phyloP scores from a whole-genome alignment of 2,113 vertebrate genomes.

The Phylloscopus trochiloides region DNA sequence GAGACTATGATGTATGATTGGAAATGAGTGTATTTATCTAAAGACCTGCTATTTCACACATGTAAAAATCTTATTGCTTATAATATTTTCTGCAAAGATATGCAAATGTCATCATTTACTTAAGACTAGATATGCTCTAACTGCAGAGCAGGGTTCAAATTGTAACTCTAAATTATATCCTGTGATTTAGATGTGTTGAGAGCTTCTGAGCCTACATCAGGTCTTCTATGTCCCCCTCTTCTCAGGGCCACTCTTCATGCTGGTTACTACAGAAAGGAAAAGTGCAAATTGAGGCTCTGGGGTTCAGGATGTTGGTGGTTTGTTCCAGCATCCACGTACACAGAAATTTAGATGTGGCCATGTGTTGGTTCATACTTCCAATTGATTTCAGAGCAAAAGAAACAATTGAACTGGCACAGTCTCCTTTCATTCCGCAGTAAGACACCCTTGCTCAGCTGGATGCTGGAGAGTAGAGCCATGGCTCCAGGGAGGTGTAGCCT shows the following conservation, averaged over 20 bases:
- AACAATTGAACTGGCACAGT: background rate
- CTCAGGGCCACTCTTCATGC: background rate
- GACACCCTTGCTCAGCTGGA: background rate
- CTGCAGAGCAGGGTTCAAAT: background rate
- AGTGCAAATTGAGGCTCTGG: background rate
- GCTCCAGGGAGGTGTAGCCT: background rate
- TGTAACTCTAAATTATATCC: background rate
- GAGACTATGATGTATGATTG: background rate
- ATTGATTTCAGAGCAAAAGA: background rate
- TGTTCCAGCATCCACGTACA: background rate
- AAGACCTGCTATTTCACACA: background rate
- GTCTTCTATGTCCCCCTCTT: background rate
- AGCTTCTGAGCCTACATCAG: background rate
- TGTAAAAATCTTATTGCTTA: background rate
- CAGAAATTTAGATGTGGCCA: background rate
- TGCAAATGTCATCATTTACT: background rate
- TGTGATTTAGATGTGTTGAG: background rate
- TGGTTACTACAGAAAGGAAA: background rate
- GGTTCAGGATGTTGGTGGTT: background rate
- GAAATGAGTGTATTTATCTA: background rate
- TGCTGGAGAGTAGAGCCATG: background rate
- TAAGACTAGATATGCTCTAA: background rate
- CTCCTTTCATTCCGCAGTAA: background rate
- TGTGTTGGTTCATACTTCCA: background rate
- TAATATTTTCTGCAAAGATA: background rate